phyloP scores from a whole-genome alignment of 1,140 invertebrate species.

The Euschistus heros region DNA sequence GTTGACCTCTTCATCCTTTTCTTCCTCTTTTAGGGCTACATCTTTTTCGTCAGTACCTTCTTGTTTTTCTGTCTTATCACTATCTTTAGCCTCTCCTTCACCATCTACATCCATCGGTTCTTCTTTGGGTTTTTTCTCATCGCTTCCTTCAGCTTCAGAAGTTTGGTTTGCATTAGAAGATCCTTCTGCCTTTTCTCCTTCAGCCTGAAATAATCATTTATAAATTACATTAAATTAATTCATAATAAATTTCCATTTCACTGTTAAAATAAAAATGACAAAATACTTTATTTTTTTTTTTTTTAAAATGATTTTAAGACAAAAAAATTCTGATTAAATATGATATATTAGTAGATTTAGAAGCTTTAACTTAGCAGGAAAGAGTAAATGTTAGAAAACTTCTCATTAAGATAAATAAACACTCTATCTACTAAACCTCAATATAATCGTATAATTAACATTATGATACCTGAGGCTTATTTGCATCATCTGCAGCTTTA shows the following conservation, averaged over 20 bases:
- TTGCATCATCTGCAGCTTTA: constrained; percentile 36
- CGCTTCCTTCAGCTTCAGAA: constrained; percentile 34
- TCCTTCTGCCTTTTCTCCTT: constrained; percentile 9
- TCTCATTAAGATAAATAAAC: too few species aligned
- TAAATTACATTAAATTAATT: background rate
- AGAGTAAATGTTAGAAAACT: too few species aligned
- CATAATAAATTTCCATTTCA: background rate
- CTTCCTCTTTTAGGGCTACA: constrained; percentile 35
- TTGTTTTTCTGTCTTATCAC: constrained; percentile 26
- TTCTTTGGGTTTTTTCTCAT: constrained; percentile 32
- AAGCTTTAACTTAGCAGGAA: too few species aligned
- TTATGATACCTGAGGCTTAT: constrained; percentile 34
- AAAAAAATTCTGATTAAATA: too few species aligned
- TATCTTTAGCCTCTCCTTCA: constrained; percentile 27
- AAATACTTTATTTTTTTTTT: constrained; percentile 18
- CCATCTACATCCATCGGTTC: constrained; percentile 32
- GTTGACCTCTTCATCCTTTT: constrained; percentile 35
- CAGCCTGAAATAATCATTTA: background rate
- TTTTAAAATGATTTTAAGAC: too few species aligned
- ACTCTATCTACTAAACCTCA: too few species aligned
- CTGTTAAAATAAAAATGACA: background rate
- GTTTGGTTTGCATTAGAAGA: constrained; percentile 19
- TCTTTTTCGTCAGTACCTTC: constrained; percentile 31
- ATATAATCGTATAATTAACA: too few species aligned
- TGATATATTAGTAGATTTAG: too few species aligned